Percentiles rank a stretch among this genome's conserved stretches.
Conservation (phyloP, 2,797 vertebrate species). For the Schizopygopsis pylzovi region DNA sequence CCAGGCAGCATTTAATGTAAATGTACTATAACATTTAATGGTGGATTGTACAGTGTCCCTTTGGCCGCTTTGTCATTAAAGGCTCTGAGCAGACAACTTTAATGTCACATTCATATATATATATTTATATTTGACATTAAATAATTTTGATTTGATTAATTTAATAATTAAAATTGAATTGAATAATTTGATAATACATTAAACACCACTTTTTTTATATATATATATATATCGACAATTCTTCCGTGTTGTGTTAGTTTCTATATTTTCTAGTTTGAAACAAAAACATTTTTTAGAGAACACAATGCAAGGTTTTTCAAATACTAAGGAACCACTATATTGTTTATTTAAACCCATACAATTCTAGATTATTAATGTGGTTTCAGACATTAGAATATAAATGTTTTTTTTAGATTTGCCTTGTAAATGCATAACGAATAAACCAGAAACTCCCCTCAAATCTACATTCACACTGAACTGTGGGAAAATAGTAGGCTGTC, state of each 20-base stretch:
- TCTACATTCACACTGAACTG: constrained; percentile 3
- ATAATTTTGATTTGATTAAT: too few relatives aligned
- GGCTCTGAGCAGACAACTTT: constrained; percentile 25
- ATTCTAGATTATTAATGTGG: neutral
- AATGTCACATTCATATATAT: neutral
- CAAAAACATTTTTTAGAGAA: too few relatives aligned
- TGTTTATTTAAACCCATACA: neutral
- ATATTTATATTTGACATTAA: neutral
- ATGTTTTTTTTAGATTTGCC: neutral
- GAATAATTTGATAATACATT: too few relatives aligned
- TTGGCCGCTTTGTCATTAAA: constrained; percentile 41
- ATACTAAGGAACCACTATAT: neutral
- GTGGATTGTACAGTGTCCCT: constrained; percentile 59
- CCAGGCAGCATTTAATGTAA: constrained; percentile 68
- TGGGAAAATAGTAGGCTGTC: neutral
- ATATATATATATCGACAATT: neutral
- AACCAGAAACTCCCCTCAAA: constrained; percentile 1
- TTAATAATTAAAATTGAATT: too few relatives aligned
- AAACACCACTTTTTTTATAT: too few relatives aligned
- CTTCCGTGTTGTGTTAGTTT: neutral
- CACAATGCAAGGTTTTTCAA: neutral
- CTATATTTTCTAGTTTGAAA: neutral
- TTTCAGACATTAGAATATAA: neutral
- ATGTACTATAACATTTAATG: constrained; percentile 64
- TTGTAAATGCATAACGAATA: neutral